phyloP scores from a whole-genome alignment of 2,888 invertebrate genomes.

The Agonopterix arenella region DNA sequence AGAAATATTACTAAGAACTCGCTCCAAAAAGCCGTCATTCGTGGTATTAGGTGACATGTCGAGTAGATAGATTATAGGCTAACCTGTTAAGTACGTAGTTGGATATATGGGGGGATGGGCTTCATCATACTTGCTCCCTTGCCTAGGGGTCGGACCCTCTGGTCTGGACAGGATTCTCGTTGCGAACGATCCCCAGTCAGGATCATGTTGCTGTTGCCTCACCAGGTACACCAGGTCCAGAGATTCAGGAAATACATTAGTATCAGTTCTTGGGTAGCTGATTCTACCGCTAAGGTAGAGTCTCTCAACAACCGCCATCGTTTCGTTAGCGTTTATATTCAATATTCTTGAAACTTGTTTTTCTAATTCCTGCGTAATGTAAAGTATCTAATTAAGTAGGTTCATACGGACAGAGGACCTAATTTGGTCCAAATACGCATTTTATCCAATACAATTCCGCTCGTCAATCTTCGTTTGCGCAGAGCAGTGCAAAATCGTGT shows the following conservation, averaged over 20 bases:
- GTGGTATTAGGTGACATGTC: too few relatives aligned
- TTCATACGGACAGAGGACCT: too few relatives aligned
- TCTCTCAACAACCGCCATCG: slow-evolving; percentile 97
- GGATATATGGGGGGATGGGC: slow-evolving; percentile 99
- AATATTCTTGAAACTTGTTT: slow-evolving; percentile 95
- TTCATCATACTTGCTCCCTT: slow-evolving; percentile 97
- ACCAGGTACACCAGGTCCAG: slow-evolving; percentile 87
- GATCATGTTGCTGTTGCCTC: slow-evolving; percentile 82
- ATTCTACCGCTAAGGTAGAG: slow-evolving; percentile 96
- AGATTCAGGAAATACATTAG: slow-evolving; percentile 97
- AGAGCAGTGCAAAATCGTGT: too few relatives aligned
- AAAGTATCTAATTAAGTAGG: too few relatives aligned
- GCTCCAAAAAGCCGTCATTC: too few relatives aligned
- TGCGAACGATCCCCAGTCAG: slow-evolving; percentile 93
- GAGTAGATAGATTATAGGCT: slow-evolving; percentile 33
- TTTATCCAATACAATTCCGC: too few relatives aligned
- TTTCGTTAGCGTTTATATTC: slow-evolving; percentile 95
- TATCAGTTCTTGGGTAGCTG: slow-evolving; percentile 99
- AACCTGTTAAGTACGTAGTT: slow-evolving; percentile 85
- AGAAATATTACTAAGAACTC: too few relatives aligned
- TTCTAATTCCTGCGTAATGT: slow-evolving; percentile 90
- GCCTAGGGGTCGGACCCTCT: slow-evolving; percentile 91
- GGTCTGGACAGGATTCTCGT: slow-evolving; percentile 80
- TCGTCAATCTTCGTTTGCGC: too few relatives aligned
- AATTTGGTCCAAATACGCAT: too few relatives aligned